These are phyloP conservation scores for Acholoe squamosa DNA, from an alignment of 2,888 invertebrate species.

Conservation along the genomic window DNA sequence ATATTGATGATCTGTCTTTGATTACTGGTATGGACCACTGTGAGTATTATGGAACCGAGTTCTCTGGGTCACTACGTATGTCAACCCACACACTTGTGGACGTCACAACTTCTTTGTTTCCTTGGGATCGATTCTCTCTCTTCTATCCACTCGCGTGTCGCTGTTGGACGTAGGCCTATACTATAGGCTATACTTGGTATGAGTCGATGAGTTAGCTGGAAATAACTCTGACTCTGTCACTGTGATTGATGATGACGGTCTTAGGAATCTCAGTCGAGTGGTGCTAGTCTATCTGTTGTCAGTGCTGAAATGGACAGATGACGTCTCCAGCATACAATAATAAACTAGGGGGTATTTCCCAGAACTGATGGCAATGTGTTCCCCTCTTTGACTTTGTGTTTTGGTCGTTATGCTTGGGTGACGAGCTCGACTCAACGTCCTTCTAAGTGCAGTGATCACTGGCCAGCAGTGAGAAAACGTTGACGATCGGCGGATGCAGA, in stretches of 20 bases:
- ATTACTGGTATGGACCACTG: too few species aligned
- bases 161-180: too few species aligned
- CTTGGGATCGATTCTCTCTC: background rate
- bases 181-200: too few species aligned
- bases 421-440: background rate
- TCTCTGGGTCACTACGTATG: background rate
- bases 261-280: too few species aligned
- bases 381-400: background rate
- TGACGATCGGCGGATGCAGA: background rate
- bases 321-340: background rate
- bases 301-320: too few species aligned
- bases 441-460: background rate
- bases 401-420: background rate
- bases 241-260: too few species aligned
- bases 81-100: slow-evolving; percentile 23
- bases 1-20: background rate
- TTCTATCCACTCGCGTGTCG: too few species aligned
- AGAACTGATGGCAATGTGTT: too few species aligned
- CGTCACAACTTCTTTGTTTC: slow-evolving; percentile 35
- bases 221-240: too few species aligned
- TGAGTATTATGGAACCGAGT: background rate
- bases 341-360: background rate
- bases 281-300: too few species aligned
- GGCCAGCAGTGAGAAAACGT: background rate
- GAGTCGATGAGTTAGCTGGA: too few species aligned